phyloP scores from a whole-genome alignment of 1,140 invertebrate genomes.

The Macrotrachela quadricornifera region DNA sequence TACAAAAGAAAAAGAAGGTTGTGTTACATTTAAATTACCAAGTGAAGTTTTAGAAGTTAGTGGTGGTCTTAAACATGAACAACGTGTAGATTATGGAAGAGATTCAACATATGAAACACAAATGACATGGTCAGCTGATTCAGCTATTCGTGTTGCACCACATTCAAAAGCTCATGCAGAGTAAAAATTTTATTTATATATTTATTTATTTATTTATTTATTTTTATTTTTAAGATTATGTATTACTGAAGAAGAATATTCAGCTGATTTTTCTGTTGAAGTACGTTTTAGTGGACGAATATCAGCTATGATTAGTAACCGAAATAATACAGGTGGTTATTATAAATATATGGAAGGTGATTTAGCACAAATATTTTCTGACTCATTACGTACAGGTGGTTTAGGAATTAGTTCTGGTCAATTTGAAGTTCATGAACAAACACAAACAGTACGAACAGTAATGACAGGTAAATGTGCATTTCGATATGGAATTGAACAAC shows the following conservation, averaged over 20 bases:
- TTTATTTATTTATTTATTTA: too few relatives aligned
- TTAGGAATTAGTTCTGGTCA: neutral
- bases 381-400: too few relatives aligned
- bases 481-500: slow-evolving; percentile 6
- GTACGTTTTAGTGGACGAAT: neutral
- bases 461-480: slow-evolving; percentile 2
- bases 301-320: too few relatives aligned
- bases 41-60: slow-evolving; percentile 32
- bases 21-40: slow-evolving; percentile 32
- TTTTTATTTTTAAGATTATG: too few relatives aligned
- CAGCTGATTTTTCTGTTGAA: slow-evolving; percentile 1
- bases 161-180: slow-evolving; percentile 25
- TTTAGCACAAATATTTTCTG: too few relatives aligned
- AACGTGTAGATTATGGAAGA: slow-evolving; percentile 28
- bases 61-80: slow-evolving; percentile 33
- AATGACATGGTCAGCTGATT: slow-evolving; percentile 33
- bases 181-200: slow-evolving; percentile 14
- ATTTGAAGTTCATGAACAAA: neutral
- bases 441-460: neutral
- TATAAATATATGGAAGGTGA: neutral
- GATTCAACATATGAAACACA: slow-evolving; percentile 28
- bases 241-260: slow-evolving; percentile 5
- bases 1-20: slow-evolving; percentile 29
- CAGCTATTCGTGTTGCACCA: slow-evolving; percentile 27
- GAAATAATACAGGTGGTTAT: neutral